phyloP scores from a whole-genome alignment of 2,888 invertebrate species.

The Andrena camellia region DNA sequence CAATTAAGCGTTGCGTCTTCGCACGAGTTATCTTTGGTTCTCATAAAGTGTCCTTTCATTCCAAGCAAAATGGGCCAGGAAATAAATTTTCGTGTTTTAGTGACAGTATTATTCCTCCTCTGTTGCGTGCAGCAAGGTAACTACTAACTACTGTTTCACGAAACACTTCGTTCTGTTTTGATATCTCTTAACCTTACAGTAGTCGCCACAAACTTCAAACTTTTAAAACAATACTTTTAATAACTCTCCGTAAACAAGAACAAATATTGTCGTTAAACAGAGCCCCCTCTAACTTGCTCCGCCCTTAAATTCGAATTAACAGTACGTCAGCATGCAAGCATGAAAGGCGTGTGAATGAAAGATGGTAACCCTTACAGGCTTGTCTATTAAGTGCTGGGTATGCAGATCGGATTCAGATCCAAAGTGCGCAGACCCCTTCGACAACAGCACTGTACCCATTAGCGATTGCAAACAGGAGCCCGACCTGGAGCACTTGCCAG shows the following conservation, averaged over 20 bases:
- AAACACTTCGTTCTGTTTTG: neutral
- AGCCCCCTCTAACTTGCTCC: neutral
- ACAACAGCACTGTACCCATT: conserved; percentile 94
- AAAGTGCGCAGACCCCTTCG: conserved; percentile 96
- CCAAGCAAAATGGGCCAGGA: conserved; percentile 43
- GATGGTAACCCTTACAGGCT: conserved; percentile 84
- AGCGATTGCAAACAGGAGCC: conserved; percentile 90
- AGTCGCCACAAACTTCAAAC: neutral
- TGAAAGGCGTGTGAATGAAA: neutral
- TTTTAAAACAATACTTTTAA: neutral
- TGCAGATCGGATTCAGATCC: conserved; percentile 96
- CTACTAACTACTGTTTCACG: conserved; percentile 5
- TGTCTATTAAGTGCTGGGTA: conserved; percentile 94
- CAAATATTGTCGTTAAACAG: neutral
- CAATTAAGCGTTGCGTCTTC: conserved; percentile 41
- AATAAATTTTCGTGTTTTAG: conserved; percentile 29
- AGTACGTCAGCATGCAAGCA: neutral
- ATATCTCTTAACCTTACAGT: conserved; percentile 46
- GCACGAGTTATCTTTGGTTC: conserved; percentile 36
- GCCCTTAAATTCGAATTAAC: neutral
- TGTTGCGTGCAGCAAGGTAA: conserved; percentile 64
- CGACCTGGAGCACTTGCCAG: conserved; percentile 89
- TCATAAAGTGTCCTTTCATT: conserved; percentile 19
- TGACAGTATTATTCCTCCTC: conserved; percentile 31
- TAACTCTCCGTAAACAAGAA: too few species aligned